Percentiles rank a stretch among this genome's conserved stretches.
These are phyloP conservation scores for Halichoeres trimaculatus DNA, from an alignment of 2,113 vertebrate species.

Conservation along the genomic window DNA sequence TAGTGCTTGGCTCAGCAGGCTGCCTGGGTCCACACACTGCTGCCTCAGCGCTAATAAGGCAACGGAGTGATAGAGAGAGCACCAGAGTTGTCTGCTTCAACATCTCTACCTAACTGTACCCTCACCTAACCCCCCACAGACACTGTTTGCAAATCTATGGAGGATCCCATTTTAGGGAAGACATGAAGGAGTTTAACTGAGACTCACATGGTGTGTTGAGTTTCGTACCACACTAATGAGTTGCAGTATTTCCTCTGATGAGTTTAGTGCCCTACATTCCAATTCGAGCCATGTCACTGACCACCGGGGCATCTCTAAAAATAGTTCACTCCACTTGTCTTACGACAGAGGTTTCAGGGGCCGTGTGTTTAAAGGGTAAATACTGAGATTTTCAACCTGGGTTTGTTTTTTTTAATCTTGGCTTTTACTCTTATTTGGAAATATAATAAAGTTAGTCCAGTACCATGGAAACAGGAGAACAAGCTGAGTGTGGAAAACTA, in stretches of 20 bases:
- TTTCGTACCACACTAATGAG: conserved; percentile 72
- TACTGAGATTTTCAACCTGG: background rate
- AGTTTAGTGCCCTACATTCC: conserved; percentile 75
- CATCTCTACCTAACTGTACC: conserved; percentile 68
- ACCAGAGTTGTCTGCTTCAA: conserved; percentile 76
- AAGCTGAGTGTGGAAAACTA: no score
- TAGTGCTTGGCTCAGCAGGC: conserved; percentile 84
- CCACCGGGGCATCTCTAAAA: conserved; percentile 61
- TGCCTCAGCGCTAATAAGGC: conserved; percentile 83
- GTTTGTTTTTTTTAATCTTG: background rate
- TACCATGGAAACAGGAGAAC: background rate
- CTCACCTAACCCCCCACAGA: conserved; percentile 65
- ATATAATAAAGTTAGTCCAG: no score
- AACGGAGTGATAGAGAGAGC: conserved; percentile 75
- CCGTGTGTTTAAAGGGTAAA: conserved; percentile 32
- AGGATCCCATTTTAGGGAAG: conserved; percentile 70
- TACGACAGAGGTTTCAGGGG: conserved; percentile 30
- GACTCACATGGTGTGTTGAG: conserved; percentile 63
- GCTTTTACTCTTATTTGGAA: background rate
- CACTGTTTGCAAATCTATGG: conserved; percentile 72
- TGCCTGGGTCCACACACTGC: conserved; percentile 79
- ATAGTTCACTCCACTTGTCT: conserved; percentile 65
- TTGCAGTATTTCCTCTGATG: conserved; percentile 64
- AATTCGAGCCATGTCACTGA: conserved; percentile 74
- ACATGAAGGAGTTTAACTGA: conserved; percentile 70